These are phyloP conservation scores for Urocynchramus pylzowi DNA, from an alignment of 2,113 vertebrate genomes.

Conservation along the genomic window DNA sequence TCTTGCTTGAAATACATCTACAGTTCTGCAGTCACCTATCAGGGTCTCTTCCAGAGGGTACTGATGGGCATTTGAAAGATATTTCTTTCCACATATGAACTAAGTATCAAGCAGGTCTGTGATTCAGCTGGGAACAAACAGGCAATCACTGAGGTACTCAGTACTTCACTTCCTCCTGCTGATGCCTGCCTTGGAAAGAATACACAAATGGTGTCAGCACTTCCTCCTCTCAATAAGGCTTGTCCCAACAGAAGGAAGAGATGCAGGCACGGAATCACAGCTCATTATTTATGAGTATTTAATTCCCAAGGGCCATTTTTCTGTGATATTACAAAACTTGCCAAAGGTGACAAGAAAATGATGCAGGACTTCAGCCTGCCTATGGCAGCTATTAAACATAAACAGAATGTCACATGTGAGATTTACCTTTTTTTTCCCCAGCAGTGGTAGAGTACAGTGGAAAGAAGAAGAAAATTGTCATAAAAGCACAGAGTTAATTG, in stretches of 20 bases:
- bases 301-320: neutral
- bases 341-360: neutral
- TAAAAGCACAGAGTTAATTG: neutral
- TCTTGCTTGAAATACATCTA: neutral
- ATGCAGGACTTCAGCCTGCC: neutral
- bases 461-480: neutral
- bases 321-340: neutral
- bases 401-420: neutral
- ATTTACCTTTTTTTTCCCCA: neutral
- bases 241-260: neutral
- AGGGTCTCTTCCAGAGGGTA: neutral
- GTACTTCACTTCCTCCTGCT: neutral
- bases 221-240: neutral
- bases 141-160: neutral
- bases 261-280: neutral
- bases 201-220: neutral
- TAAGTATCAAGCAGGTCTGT: neutral
- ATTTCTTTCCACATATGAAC: neutral
- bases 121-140: neutral
- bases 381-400: neutral
- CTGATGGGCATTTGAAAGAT: neutral
- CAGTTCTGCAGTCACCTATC: accelerated
- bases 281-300: neutral
- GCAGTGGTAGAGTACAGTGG: neutral
- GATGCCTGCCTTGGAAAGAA: neutral